Evolutionary conservation across 53 echinoderm and acorn worm species (phyloP), one percentile per base, ranked within the genome.

Genomic region (Paelopatides confundens): DNA sequence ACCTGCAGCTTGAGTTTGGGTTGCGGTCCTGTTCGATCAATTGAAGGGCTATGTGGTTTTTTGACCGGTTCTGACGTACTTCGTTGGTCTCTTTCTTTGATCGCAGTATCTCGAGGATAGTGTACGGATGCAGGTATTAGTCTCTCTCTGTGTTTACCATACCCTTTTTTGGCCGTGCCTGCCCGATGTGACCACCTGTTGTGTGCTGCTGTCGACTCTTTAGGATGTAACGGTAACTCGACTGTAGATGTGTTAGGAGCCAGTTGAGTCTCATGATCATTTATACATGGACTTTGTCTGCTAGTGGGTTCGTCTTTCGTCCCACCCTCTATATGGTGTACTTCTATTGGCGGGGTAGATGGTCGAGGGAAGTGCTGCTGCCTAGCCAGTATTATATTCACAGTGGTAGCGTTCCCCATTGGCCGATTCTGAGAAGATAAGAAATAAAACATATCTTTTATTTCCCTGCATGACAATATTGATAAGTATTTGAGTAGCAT

Each of bases 341-440:
- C 31, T 39, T 49, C 6, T 10, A 31, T n/a, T 39, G 43, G 31
- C 12, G 28, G 33, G 35, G 33, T 82, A 6, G 53, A 43, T 13
- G 63, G 79, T 79, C 47, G 26, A 38, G 53, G 78, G 33, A 78
- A 78, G 37, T 83, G 53, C 38, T 84, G 69, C 26, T 83, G 62
- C 49, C 94, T 82, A 14, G 95, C 98, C 34, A 88, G 81, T 27
- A 97, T 83, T 18, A 79, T 92, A 86, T 95, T 97, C 12, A 82
- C 95, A 34, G 98, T 97, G 12, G 95, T 95, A 28, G 98, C 95
- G 37, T 97, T 93, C 31, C 98, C 98, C 30, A 95, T 70, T 49
- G 92, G 95, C n/a, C 91, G 92, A 37, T 63, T 92, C 78, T 63
- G 67, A 1, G 2, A 36, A 67, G 4, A 17, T 0, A 3, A 33